These are phyloP conservation scores for Dromaius novaehollandiae DNA, from an alignment of 2,113 vertebrate species.

Conservation along the genomic window DNA sequence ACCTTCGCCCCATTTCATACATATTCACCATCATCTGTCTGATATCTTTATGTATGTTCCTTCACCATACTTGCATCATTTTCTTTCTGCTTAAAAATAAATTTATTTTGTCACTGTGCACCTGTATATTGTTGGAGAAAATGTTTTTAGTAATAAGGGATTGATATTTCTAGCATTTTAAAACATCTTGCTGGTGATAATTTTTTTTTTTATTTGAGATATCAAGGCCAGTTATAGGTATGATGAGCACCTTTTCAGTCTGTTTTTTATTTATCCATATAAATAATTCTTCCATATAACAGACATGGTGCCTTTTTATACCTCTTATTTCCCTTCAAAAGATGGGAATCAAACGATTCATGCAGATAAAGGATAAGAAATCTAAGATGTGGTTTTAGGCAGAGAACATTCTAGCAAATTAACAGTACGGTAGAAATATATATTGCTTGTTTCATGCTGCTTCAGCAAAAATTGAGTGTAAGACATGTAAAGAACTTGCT, in stretches of 20 bases:
- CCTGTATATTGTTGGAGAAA: constrained; percentile 24
- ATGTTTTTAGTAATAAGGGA: neutral
- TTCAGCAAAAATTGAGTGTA: neutral
- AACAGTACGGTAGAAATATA: neutral
- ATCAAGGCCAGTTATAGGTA: neutral
- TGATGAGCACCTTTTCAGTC: neutral
- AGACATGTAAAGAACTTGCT: neutral
- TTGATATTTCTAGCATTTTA: neutral
- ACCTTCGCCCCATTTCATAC: constrained; percentile 40
- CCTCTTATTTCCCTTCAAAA: neutral
- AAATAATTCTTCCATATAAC: neutral
- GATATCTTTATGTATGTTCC: constrained; percentile 26
- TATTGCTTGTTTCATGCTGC: neutral
- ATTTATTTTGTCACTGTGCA: constrained; percentile 55
- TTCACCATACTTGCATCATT: constrained; percentile 54
- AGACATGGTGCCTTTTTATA: neutral
- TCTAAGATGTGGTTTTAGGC: neutral
- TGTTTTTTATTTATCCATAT: neutral
- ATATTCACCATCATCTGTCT: constrained; percentile 13
- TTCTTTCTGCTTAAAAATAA: constrained; percentile 24
- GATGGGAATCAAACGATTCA: neutral
- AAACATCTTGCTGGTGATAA: neutral
- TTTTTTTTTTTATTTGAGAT: neutral
- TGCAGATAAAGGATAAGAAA: neutral
- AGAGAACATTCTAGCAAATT: neutral